Evolutionary conservation across 1,140 invertebrate species (phyloP).

Genomic region (Hylaeus anthracinus): DNA sequence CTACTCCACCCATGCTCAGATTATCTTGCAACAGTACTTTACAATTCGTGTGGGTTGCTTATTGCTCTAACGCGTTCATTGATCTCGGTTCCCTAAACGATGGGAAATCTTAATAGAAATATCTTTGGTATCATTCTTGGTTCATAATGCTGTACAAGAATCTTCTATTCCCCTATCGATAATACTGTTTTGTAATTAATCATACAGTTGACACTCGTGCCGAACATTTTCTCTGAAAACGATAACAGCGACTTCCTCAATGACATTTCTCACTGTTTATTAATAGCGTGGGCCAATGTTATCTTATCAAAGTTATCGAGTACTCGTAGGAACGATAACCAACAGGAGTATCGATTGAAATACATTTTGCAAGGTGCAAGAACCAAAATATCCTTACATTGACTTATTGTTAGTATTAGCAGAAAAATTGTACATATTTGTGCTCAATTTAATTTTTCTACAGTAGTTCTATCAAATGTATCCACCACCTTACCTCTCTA

Average conservation of each 20-base stretch:
- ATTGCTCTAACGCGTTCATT: slow-evolving; percentile 7
- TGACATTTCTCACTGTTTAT: background rate
- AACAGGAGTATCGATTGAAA: background rate
- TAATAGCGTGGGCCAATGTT: background rate
- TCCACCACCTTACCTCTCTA: no score
- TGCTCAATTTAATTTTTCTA: no score
- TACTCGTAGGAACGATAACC: background rate
- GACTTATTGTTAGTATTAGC: no score
- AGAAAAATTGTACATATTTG: no score
- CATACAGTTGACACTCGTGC: background rate
- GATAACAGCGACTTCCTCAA: background rate
- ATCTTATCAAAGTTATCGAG: slow-evolving; percentile 11
- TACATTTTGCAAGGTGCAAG: background rate
- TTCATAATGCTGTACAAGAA: background rate
- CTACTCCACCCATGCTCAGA: background rate
- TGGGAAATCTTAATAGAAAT: background rate
- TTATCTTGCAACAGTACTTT: slow-evolving; percentile 1
- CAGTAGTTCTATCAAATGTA: no score
- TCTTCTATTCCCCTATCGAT: no score
- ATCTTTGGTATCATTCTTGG: background rate
- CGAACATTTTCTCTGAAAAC: background rate
- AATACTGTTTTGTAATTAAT: background rate
- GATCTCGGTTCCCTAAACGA: background rate
- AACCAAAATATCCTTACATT: background rate
- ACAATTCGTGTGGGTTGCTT: slow-evolving; percentile 8